phyloP scores from a whole-genome alignment of 2,113 vertebrate species.

The Manacus vitellinus region DNA sequence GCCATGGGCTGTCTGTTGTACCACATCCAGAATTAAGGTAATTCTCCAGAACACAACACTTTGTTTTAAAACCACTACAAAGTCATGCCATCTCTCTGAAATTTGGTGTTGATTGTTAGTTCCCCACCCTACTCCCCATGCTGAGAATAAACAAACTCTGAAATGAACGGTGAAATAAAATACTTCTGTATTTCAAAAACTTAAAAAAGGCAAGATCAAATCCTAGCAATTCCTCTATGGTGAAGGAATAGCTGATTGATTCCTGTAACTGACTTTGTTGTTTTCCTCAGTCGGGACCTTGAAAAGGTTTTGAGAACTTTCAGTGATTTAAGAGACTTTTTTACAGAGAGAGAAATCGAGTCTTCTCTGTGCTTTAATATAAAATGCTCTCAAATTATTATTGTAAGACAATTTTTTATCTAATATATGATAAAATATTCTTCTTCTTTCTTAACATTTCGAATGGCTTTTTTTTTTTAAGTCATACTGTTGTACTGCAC shows the following conservation, averaged over 20 bases:
- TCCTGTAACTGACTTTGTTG: not conserved
- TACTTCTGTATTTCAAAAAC: not conserved
- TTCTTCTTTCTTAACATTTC: not conserved
- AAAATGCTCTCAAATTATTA: not conserved
- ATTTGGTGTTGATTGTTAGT: not conserved
- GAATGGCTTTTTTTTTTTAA: not conserved
- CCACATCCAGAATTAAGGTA: not conserved
- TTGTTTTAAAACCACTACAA: not conserved
- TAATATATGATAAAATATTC: not conserved
- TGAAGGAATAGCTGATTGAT: not conserved
- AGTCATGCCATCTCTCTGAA: not conserved
- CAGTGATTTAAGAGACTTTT: not conserved
- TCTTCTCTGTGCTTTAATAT: not conserved
- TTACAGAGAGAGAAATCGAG: not conserved
- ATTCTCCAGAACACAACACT: not conserved
- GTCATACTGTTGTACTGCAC: not conserved
- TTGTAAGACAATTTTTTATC: not conserved
- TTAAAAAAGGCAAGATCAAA: not conserved
- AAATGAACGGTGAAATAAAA: not conserved
- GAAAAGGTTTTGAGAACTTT: not conserved
- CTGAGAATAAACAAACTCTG: not conserved
- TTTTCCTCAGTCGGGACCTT: not conserved
- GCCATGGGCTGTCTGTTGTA: not conserved
- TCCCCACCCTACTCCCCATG: too few species aligned
- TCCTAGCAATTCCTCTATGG: not conserved